Conservation (phyloP, 2,113 vertebrate species). For the Narcine bancroftii region DNA sequence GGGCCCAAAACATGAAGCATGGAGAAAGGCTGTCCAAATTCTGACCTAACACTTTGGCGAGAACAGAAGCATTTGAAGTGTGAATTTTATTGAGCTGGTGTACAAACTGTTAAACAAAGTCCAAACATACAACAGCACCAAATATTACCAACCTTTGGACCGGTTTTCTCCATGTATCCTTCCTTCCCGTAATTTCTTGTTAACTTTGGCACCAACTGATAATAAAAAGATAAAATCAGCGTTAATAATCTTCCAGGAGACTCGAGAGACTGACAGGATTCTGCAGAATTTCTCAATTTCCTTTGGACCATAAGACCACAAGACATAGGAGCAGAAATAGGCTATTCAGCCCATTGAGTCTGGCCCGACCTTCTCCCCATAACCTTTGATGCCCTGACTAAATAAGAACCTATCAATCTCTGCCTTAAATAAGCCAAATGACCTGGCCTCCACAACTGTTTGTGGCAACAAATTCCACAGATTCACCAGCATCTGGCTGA, state of each 20-base stretch:
- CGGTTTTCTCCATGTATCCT: conserved; percentile 85
- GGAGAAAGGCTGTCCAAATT: not conserved
- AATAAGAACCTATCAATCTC: too few species aligned
- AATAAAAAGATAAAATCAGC: not conserved
- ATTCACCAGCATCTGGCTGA: too few species aligned
- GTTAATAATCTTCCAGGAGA: not conserved
- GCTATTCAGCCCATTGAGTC: too few species aligned
- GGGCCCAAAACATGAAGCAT: not conserved
- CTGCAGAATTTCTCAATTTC: too few species aligned
- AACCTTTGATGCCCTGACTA: too few species aligned
- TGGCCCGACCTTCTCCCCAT: too few species aligned
- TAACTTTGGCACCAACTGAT: conserved; percentile 82
- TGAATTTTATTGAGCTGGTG: not conserved
- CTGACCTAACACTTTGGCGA: not conserved
- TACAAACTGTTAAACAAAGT: not conserved
- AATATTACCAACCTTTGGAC: conserved; percentile 75
- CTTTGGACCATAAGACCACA: too few species aligned
- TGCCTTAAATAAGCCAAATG: too few species aligned
- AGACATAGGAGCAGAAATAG: too few species aligned
- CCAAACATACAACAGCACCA: not conserved
- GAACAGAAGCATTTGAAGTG: not conserved
- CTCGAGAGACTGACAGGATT: too few species aligned
- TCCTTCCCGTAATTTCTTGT: conserved; percentile 89
- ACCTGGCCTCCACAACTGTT: too few species aligned
- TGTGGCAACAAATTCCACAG: too few species aligned